Evolutionary conservation across 2,888 invertebrate genomes (phyloP), one percentile per base, ranked within the genome.

Genomic region (Tetragonisca angustula): DNA sequence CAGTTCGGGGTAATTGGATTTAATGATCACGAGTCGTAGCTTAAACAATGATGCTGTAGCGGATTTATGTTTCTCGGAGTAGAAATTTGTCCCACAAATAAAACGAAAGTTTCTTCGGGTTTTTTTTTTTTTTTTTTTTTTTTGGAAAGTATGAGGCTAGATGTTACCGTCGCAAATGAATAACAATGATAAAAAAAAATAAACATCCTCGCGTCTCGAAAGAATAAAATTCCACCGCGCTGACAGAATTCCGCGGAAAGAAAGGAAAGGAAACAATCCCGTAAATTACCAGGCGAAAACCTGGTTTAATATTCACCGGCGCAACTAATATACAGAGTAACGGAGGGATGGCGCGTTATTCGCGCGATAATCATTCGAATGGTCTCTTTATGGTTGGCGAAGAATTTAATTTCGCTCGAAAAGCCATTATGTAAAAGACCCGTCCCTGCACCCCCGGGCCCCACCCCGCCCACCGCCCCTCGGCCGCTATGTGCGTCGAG

Each of bases 341-440:
- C 9, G 15, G 3, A 17, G 43, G 56, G 56, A 24, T 52, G 69
- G 54, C 50, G 62, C 50, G 62, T 21, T 13, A n/a, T 75, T 71
- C 15, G 32, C 15, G 4, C 50, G 56, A 36, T 59, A 72, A 67
- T 77, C 65, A 27, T 62, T 71, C n/a, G 43, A 21, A 27, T 32
- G 61, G 49, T 74, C 71, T 65, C 36, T n/a, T 36, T 64, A 62
- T 54, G 36, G 61, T 74, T 59, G 36, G 54, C 50, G 61, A 76
- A 73, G 79, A 85, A 85, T 85, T 73, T 79, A 84, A 84, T 85
- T 84, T 73, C 73, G 69, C 76, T 76, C 61, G 64, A 49, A 71
- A 83, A 76, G 76, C 84, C 84, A 85, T 85, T 85, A 79, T 79
- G 84, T 84, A 84, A 85, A 79, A 79, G 76, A 84, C 69, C 76